Percentiles rank a stretch among this genome's conserved stretches.
Conservation (phyloP, 1,140 invertebrate genomes). For the Caenorhabditis briggsae region DNA sequence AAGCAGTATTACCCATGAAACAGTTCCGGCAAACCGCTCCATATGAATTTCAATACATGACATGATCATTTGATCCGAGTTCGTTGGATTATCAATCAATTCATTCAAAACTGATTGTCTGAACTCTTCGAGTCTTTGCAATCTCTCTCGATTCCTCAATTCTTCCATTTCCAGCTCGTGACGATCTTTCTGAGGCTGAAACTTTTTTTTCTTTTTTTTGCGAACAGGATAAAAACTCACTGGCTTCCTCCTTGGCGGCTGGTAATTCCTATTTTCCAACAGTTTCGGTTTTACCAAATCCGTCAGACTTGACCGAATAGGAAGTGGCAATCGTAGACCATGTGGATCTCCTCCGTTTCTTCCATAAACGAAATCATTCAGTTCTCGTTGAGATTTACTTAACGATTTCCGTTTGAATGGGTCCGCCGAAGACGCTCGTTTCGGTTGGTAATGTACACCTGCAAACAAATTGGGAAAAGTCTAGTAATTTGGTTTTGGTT, state of each 20-base stretch:
- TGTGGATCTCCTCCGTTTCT: slow-evolving; percentile 8
- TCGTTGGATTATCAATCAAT: neutral
- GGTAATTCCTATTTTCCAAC: slow-evolving; percentile 48
- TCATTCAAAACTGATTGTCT: neutral
- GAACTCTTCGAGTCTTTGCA: neutral
- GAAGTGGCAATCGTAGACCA: slow-evolving; percentile 3
- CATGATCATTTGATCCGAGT: slow-evolving; percentile 26
- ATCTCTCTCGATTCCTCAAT: neutral
- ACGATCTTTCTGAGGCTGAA: neutral
- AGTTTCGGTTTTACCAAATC: slow-evolving; percentile 48
- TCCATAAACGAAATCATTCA: slow-evolving; percentile 32
- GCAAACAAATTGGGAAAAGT: neutral
- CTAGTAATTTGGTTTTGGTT: too few species aligned
- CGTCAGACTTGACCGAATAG: slow-evolving; percentile 15
- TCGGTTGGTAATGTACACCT: slow-evolving; percentile 57
- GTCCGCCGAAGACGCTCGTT: slow-evolving; percentile 42
- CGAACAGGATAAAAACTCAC: neutral
- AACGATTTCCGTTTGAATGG: slow-evolving; percentile 38
- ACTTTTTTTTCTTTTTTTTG: neutral
- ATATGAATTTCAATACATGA: neutral
- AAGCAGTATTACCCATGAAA: neutral
- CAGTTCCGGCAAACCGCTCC: neutral
- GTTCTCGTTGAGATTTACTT: slow-evolving; percentile 20
- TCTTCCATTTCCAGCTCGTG: neutral
- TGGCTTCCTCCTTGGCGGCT: slow-evolving; percentile 39